Percentiles rank a stretch among this genome's conserved stretches.
Conservation (phyloP, 2,888 invertebrate species). For the Steinernema scapterisci region DNA sequence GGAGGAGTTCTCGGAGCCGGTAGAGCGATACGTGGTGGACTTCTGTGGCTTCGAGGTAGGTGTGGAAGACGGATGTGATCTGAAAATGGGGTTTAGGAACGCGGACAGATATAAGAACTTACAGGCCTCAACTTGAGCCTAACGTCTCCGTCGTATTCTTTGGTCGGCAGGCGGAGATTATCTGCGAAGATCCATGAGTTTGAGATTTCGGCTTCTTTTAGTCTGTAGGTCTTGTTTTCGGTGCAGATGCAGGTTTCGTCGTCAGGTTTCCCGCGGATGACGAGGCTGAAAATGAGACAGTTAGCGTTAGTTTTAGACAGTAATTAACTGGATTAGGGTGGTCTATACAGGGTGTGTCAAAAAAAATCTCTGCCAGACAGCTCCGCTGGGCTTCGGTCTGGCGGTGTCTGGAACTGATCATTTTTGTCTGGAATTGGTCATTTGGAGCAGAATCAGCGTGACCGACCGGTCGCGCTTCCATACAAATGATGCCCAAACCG, state of each 20-base stretch:
- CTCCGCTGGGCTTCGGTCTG: too few relatives aligned
- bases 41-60: not conserved
- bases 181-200: slow-evolving; percentile 3
- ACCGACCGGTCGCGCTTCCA: too few relatives aligned
- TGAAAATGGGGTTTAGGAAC: not conserved
- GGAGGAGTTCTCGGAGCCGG: not conserved
- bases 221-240: not conserved
- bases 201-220: slow-evolving; percentile 19
- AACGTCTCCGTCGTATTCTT: not conserved
- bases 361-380: too few relatives aligned
- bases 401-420: too few relatives aligned
- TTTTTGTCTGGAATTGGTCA: too few relatives aligned
- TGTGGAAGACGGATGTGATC: not conserved
- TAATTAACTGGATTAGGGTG: not conserved
- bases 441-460: too few relatives aligned
- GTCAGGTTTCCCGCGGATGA: not conserved
- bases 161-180: not conserved
- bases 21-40: not conserved
- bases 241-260: not conserved
- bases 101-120: not conserved
- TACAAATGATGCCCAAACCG: too few relatives aligned
- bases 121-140: not conserved
- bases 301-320: not conserved
- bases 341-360: not conserved
- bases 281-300: slow-evolving; percentile 14